These are phyloP conservation scores for Micoletzkya japonica DNA, from an alignment of 2,888 invertebrate genomes.

Conservation along the genomic window DNA sequence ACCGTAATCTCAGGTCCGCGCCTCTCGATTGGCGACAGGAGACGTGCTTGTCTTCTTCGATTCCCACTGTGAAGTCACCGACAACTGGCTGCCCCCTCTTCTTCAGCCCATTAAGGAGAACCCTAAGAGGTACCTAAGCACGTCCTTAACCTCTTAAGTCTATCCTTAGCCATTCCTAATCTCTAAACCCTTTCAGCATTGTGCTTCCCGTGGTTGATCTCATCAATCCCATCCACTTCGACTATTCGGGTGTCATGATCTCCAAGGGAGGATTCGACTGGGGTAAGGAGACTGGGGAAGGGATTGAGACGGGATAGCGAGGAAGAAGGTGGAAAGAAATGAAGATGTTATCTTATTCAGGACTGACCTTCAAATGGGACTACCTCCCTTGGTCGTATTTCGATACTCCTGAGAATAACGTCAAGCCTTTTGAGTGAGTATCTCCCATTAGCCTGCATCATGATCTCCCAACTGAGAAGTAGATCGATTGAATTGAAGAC, in stretches of 20 bases:
- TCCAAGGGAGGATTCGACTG: conserved; percentile 99
- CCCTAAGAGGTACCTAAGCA: conserved; percentile 67
- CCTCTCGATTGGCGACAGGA: conserved; percentile 87
- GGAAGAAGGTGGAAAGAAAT: not conserved
- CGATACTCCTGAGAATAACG: conserved; percentile 73
- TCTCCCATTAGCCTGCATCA: too few species aligned
- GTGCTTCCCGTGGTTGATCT: conserved; percentile 99
- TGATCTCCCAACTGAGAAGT: too few species aligned
- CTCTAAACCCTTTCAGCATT: conserved; percentile 70
- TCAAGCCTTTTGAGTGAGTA: conserved; percentile 53
- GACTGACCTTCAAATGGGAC: conserved; percentile 86
- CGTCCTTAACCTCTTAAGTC: not conserved
- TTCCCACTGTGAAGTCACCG: conserved; percentile 89
- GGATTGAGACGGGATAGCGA: not conserved
- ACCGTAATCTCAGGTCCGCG: conserved; percentile 74
- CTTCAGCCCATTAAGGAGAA: conserved; percentile 87
- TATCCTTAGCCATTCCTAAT: not conserved
- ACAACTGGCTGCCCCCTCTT: conserved; percentile 95
- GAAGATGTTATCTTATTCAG: not conserved
- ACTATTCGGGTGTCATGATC: conserved; percentile 83
- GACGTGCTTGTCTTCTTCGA: conserved; percentile 92
- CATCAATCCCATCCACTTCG: conserved; percentile 95
- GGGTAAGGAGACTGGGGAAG: conserved; percentile 88
- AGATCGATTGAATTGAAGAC: too few species aligned
- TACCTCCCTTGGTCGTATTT: conserved; percentile 77